phyloP scores from a whole-genome alignment of 2,888 invertebrate genomes.

The Theretra japonica region DNA sequence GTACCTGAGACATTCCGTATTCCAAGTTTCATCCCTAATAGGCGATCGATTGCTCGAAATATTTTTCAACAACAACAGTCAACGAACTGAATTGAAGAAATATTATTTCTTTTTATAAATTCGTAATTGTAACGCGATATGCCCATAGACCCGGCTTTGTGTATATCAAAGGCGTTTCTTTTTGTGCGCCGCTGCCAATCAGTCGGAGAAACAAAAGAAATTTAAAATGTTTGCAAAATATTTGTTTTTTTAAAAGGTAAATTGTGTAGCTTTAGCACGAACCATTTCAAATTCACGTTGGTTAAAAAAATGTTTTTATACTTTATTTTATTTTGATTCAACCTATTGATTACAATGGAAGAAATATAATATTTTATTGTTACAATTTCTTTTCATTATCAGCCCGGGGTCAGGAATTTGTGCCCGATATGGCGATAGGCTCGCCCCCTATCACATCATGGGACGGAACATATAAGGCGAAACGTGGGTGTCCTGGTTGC shows the following conservation, averaged over 20 bases:
- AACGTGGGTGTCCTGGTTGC: too few species aligned
- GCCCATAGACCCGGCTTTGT: constrained; percentile 10
- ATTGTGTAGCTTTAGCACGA: not conserved
- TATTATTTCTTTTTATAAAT: constrained; percentile 20
- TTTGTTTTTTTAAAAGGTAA: not conserved
- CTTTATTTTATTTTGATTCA: not conserved
- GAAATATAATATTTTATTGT: too few species aligned
- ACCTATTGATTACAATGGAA: too few species aligned
- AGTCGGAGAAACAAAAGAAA: constrained; percentile 5
- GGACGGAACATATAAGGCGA: too few species aligned
- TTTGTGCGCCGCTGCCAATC: constrained; percentile 17
- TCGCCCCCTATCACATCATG: too few species aligned
- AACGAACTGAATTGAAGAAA: not conserved
- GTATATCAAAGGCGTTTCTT: constrained; percentile 14
- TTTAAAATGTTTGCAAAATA: not conserved
- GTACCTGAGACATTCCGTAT: too few species aligned
- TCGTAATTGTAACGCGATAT: constrained; percentile 27
- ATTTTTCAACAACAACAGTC: not conserved
- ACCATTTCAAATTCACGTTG: too few species aligned
- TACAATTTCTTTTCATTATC: too few species aligned
- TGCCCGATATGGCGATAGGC: too few species aligned
- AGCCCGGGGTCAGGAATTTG: too few species aligned
- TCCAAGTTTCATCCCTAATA: too few species aligned
- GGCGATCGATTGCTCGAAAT: not conserved
- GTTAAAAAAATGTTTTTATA: too few species aligned